Conservation (phyloP, 2,113 vertebrate species). For the Steatornis caripensis region DNA sequence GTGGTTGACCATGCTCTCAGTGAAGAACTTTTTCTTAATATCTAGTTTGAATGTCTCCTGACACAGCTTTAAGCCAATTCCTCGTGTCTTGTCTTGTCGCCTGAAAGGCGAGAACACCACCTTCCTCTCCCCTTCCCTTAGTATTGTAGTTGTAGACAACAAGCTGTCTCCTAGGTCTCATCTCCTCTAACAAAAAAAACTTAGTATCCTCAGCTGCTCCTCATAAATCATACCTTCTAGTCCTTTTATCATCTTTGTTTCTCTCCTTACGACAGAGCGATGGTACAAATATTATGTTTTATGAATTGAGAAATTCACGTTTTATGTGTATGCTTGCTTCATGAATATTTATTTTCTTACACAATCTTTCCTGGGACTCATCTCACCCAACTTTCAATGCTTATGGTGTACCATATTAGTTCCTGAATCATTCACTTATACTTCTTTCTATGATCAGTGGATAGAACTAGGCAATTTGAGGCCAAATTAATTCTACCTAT, state of each 20-base stretch:
- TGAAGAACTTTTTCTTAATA: background rate
- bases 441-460: background rate
- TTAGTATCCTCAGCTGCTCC: background rate
- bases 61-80: background rate
- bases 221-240: background rate
- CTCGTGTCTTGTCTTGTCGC: background rate
- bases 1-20: background rate
- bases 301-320: background rate
- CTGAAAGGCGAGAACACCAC: too few relatives aligned
- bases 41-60: background rate
- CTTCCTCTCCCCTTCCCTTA: fast-evolving
- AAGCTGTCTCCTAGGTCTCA: background rate
- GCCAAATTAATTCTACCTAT: background rate
- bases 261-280: background rate
- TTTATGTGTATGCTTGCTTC: background rate
- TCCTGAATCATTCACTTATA: background rate
- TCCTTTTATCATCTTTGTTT: background rate
- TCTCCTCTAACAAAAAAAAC: background rate
- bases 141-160: background rate
- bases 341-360: background rate
- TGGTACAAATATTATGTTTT: background rate
- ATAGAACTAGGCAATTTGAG: background rate
- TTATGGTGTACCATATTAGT: background rate
- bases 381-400: background rate
- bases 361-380: background rate